Conservation (phyloP, 2,797 vertebrate species). For the Lagodon rhomboides region DNA sequence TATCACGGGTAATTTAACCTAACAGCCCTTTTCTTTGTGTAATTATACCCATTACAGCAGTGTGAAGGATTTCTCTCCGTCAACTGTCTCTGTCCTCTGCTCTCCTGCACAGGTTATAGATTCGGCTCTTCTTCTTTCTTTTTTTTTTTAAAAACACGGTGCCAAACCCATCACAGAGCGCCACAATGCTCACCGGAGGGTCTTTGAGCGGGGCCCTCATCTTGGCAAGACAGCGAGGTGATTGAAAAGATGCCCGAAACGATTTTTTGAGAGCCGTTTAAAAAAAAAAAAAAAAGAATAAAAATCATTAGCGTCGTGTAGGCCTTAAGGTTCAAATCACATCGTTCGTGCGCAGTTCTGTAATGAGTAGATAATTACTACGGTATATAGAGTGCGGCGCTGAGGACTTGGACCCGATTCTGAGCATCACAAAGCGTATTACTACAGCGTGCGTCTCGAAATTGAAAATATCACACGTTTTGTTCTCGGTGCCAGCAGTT, state of each 20-base stretch:
- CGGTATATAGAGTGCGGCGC: slow-evolving; percentile 10
- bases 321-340: slow-evolving; percentile 56
- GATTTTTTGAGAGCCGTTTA: slow-evolving; percentile 50
- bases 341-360: slow-evolving; percentile 53
- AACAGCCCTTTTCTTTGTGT: slow-evolving; percentile 80
- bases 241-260: slow-evolving; percentile 76
- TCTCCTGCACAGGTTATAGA: slow-evolving; percentile 62
- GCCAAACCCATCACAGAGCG: slow-evolving; percentile 58
- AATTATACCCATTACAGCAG: slow-evolving; percentile 81
- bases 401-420: slow-evolving; percentile 34
- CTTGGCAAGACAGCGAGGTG: slow-evolving; percentile 62
- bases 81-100: slow-evolving; percentile 62
- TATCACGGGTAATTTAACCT: slow-evolving; percentile 81
- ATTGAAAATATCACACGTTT: background rate
- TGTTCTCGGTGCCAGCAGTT: background rate
- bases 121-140: slow-evolving; percentile 66
- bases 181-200: slow-evolving; percentile 59
- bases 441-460: background rate
- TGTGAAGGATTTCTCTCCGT: slow-evolving; percentile 74
- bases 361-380: slow-evolving; percentile 49
- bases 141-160: slow-evolving; percentile 54
- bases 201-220: slow-evolving; percentile 62
- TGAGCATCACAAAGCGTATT: slow-evolving; percentile 6
- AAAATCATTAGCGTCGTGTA: slow-evolving; percentile 44
- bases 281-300: slow-evolving; percentile 3